Evolutionary conservation across 2,888 invertebrate genomes (phyloP).

Genomic region (Drosophila birchii): DNA sequence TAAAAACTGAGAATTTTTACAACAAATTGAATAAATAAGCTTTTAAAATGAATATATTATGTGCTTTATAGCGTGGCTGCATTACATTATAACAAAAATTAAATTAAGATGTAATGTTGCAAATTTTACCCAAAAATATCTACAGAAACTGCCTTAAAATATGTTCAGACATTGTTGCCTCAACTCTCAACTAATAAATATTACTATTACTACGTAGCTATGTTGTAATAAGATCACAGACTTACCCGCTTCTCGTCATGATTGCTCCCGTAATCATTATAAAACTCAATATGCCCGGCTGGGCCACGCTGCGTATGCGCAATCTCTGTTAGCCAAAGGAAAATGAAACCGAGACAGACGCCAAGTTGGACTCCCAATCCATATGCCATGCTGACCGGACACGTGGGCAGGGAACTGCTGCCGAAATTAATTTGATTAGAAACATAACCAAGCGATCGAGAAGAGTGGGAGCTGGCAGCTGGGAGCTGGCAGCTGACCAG

Average conservation of each 20-base stretch:
- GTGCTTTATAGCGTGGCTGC: background rate
- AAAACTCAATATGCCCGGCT: constrained; percentile 77
- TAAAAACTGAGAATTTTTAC: background rate
- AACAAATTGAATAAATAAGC: background rate
- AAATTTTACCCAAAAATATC: background rate
- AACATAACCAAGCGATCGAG: constrained; percentile 48
- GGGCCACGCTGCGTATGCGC: constrained; percentile 70
- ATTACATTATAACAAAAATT: background rate
- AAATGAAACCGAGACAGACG: constrained; percentile 7
- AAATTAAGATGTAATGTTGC: background rate
- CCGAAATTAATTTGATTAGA: constrained; percentile 72
- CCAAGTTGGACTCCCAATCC: constrained; percentile 17
- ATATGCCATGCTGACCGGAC: constrained; percentile 51
- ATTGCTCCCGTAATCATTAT: constrained; percentile 79
- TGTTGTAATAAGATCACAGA: constrained; percentile 33
- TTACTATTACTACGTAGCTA: background rate
- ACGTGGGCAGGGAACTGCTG: constrained; percentile 65
- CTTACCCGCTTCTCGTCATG: constrained; percentile 80
- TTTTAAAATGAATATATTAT: background rate
- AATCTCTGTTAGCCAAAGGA: constrained; percentile 49
- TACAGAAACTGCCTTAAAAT: background rate
- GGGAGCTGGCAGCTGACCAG: constrained; percentile 13
- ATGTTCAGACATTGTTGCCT: background rate
- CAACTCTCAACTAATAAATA: background rate
- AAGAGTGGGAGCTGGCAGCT: constrained; percentile 16